Conservation (phyloP, 2,113 vertebrate genomes). For the Stictonetta naevosa region DNA sequence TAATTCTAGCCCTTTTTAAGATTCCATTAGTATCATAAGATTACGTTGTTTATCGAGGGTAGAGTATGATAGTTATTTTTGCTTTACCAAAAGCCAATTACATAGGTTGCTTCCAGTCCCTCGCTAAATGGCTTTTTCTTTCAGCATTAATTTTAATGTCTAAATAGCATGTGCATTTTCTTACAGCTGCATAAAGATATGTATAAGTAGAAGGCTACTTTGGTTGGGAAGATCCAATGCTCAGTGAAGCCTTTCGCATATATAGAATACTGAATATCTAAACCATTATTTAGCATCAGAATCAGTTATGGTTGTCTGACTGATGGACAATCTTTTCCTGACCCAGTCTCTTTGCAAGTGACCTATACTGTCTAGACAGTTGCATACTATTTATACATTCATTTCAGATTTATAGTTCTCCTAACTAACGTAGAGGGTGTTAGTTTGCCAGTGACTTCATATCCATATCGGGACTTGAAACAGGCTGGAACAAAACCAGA, state of each 20-base stretch:
- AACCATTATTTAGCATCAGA: constrained; percentile 98
- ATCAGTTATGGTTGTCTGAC: constrained; percentile 99
- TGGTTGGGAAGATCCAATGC: constrained; percentile 89
- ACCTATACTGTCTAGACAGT: constrained; percentile 97
- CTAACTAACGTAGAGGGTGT: constrained; percentile 73
- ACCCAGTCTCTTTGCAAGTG: constrained; percentile 93
- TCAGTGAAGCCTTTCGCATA: constrained; percentile 98
- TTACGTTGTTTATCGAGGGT: constrained; percentile 6
- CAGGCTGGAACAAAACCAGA: not conserved
- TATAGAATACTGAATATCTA: constrained; percentile 97
- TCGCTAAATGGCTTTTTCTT: constrained; percentile 68
- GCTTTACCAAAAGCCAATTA: constrained; percentile 73
- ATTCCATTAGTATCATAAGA: constrained; percentile 27
- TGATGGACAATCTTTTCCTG: constrained; percentile 99
- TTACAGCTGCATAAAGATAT: constrained; percentile 84
- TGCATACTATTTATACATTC: constrained; percentile 95
- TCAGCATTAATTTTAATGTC: constrained; percentile 83
- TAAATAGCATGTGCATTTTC: constrained; percentile 82
- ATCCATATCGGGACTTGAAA: constrained; percentile 44
- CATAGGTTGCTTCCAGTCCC: constrained; percentile 66
- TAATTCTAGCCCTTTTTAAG: constrained; percentile 50
- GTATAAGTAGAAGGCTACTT: constrained; percentile 84
- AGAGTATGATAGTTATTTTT: constrained; percentile 59
- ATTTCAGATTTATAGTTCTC: constrained; percentile 82
- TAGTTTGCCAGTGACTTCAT: constrained; percentile 57